Evolutionary conservation across 2,888 invertebrate species (phyloP).

Genomic region (Stenoptilia bipunctidactyla): DNA sequence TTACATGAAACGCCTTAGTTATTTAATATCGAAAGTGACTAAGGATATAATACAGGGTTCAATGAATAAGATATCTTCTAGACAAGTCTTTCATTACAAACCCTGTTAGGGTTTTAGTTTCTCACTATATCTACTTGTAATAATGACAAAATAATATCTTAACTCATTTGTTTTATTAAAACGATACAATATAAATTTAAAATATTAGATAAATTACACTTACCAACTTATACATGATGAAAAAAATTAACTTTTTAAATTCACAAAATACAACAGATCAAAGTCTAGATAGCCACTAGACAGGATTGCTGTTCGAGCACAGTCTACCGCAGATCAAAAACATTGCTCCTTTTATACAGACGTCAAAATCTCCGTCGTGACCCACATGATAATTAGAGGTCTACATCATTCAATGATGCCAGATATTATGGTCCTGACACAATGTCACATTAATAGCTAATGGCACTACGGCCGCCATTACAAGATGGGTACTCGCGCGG

Average conservation of each 20-base stretch:
- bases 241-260: constrained; percentile 4
- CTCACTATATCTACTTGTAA: too few relatives aligned
- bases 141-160: too few relatives aligned
- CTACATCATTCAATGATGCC: constrained; percentile 30
- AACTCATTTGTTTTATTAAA: constrained; percentile 1
- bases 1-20: too few relatives aligned
- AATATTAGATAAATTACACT: constrained; percentile 19
- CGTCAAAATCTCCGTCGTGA: constrained; percentile 26
- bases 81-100: too few relatives aligned
- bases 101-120: too few relatives aligned
- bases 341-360: constrained; percentile 37
- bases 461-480: constrained; percentile 18
- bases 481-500: constrained; percentile 3
- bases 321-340: constrained; percentile 18
- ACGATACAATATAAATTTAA: constrained; percentile 2
- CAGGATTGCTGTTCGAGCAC: constrained; percentile 27
- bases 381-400: constrained; percentile 50
- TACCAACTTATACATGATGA: constrained; percentile 53
- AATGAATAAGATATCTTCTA: too few relatives aligned
- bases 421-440: constrained; percentile 29
- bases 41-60: too few relatives aligned
- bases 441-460: constrained; percentile 61
- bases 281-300: constrained; percentile 42
- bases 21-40: too few relatives aligned
- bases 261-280: constrained; percentile 25